Conservation (phyloP, 92 coral and sea anemone species). For the Nematostella vectensis region DNA sequence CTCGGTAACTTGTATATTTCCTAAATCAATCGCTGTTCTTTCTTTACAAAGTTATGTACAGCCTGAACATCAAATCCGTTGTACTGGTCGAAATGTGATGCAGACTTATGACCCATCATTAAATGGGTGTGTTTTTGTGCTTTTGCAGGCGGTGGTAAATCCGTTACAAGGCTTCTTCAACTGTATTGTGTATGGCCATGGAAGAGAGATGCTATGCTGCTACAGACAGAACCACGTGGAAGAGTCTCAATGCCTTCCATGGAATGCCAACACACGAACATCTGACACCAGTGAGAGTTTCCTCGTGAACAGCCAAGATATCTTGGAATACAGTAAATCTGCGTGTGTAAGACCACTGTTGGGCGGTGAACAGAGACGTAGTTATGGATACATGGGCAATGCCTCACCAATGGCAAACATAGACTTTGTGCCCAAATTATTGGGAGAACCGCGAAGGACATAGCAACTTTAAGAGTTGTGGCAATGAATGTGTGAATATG, state of each 20-base stretch:
- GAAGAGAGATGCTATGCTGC: conserved; percentile 21
- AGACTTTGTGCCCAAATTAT: conserved; percentile 38
- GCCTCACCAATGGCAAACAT: conserved; percentile 11
- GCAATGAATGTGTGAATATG: too few species aligned
- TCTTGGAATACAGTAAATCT: conserved; percentile 12
- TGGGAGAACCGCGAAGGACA: conserved; percentile 48
- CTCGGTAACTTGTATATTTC: too few species aligned
- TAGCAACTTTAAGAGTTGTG: not conserved
- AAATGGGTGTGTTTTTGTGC: too few species aligned
- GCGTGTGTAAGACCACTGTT: not conserved
- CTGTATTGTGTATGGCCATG: conserved; percentile 80
- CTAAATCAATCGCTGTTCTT: too few species aligned
- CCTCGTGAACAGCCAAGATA: conserved; percentile 28
- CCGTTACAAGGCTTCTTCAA: conserved; percentile 89
- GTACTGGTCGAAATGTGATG: too few species aligned
- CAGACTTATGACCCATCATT: too few species aligned
- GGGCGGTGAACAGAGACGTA: conserved; percentile 1
- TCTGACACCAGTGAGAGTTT: conserved; percentile 16
- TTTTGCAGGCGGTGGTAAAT: conserved; percentile 69
- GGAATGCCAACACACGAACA: not conserved
- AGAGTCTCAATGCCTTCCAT: not conserved
- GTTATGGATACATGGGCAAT: conserved; percentile 11
- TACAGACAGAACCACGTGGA: not conserved
- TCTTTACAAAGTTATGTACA: too few species aligned
- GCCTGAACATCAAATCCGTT: too few species aligned